Evolutionary conservation across 2,797 vertebrate species (phyloP).

Genomic region (Glyptemys insculpta): DNA sequence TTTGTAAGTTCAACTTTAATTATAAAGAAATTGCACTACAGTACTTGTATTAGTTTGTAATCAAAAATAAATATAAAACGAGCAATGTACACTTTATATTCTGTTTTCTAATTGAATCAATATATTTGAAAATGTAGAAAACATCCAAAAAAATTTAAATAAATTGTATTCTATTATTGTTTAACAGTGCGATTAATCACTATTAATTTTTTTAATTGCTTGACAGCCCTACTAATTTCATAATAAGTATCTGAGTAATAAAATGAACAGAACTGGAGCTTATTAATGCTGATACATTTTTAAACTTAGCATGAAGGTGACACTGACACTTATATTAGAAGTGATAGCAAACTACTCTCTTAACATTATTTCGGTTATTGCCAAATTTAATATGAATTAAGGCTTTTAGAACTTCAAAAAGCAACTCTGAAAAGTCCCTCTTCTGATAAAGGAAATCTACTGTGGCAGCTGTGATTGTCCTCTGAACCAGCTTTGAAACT

Average conservation of each 20-base stretch:
- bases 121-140: too few species aligned
- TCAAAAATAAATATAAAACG: too few species aligned
- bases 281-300: background rate
- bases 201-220: too few species aligned
- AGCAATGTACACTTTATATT: too few species aligned
- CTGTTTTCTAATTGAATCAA: too few species aligned
- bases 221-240: background rate
- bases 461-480: background rate
- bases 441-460: background rate
- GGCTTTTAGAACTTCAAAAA: background rate
- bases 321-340: background rate
- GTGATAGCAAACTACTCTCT: background rate
- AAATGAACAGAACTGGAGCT: background rate
- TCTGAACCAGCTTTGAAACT: background rate
- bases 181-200: too few species aligned
- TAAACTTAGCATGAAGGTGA: background rate
- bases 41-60: too few species aligned
- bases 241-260: slow-evolving; percentile 20
- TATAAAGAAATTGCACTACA: too few species aligned
- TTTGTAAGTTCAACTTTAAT: too few species aligned
- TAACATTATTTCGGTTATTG: background rate
- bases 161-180: too few species aligned
- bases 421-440: background rate
- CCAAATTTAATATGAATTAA: background rate
- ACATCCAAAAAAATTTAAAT: too few species aligned